These are phyloP conservation scores for Sandelia bainsii DNA, from an alignment of 2,797 vertebrate genomes.

Conservation along the genomic window DNA sequence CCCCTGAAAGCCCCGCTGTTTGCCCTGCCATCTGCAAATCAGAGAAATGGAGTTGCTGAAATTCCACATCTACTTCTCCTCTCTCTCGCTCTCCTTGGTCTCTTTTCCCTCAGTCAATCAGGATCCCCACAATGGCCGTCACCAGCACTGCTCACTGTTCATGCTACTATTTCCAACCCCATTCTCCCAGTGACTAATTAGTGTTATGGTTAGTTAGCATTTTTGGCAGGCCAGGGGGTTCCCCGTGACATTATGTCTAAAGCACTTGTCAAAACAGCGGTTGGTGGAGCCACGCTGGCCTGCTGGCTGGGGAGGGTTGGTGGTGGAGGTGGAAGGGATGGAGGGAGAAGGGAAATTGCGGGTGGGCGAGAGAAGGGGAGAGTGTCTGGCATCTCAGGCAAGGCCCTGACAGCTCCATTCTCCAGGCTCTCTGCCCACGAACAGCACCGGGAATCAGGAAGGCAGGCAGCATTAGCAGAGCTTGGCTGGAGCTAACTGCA, in stretches of 20 bases:
- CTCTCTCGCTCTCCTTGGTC: conserved; percentile 24
- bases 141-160: conserved; percentile 56
- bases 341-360: conserved; percentile 57
- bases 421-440: conserved; percentile 68
- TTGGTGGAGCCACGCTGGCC: conserved; percentile 60
- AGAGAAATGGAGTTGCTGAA: conserved; percentile 54
- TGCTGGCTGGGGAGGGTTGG: conserved; percentile 43
- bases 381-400: conserved; percentile 62
- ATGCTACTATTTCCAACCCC: conserved; percentile 71
- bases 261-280: conserved; percentile 83
- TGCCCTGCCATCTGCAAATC: conserved; percentile 41
- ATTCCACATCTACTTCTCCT: conserved; percentile 52
- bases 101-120: conserved; percentile 76
- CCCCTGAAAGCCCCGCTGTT: conserved; percentile 55
- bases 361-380: conserved; percentile 61
- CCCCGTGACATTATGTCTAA: conserved; percentile 82
- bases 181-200: conserved; percentile 81
- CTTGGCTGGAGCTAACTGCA: conserved; percentile 48
- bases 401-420: conserved; percentile 70
- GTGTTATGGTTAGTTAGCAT: conserved; percentile 84
- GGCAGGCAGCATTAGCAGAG: conserved; percentile 59
- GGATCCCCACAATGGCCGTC: conserved; percentile 70
- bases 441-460: conserved; percentile 56
- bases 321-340: conserved; percentile 11
- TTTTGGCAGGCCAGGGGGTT: conserved; percentile 77